Conservation (phyloP, 2,888 invertebrate genomes). For the Dynastes hyllus region DNA sequence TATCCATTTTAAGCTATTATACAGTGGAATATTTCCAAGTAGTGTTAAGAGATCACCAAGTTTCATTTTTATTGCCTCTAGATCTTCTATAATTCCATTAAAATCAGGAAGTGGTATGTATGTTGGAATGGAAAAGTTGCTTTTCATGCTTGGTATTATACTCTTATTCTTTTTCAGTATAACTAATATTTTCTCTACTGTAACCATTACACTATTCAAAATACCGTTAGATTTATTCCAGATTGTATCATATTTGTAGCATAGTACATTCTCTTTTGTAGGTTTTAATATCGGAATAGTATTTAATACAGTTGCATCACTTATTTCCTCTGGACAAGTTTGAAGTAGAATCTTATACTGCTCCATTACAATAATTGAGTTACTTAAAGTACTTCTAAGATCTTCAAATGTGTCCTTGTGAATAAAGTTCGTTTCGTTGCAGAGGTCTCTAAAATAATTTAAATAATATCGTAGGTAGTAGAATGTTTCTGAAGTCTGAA, state of each 20-base stretch:
- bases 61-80: slow-evolving; percentile 54
- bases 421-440: slow-evolving; percentile 62
- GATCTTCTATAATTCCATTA: slow-evolving; percentile 59
- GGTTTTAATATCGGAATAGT: slow-evolving; percentile 63
- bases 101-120: slow-evolving; percentile 64
- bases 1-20: slow-evolving; percentile 61
- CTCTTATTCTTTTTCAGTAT: slow-evolving; percentile 60
- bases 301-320: slow-evolving; percentile 58
- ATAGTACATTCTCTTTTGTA: slow-evolving; percentile 57
- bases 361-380: slow-evolving; percentile 75
- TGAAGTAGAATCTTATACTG: slow-evolving; percentile 81
- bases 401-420: slow-evolving; percentile 65
- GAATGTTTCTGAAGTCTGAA: slow-evolving; percentile 75
- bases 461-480: slow-evolving; percentile 75
- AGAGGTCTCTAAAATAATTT: slow-evolving; percentile 66
- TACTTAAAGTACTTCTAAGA: slow-evolving; percentile 73
- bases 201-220: slow-evolving; percentile 57
- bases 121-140: slow-evolving; percentile 60
- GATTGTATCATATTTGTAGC: slow-evolving; percentile 62
- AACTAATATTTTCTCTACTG: slow-evolving; percentile 57
- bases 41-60: slow-evolving; percentile 55
- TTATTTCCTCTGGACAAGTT: slow-evolving; percentile 73
- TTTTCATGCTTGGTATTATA: slow-evolving; percentile 58
- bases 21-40: slow-evolving; percentile 60
- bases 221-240: slow-evolving; percentile 61